Percentiles rank a stretch among this genome's conserved stretches.
phyloP scores from a whole-genome alignment of 92 coral and sea anemone species.

The Epizoanthus ramosus region DNA sequence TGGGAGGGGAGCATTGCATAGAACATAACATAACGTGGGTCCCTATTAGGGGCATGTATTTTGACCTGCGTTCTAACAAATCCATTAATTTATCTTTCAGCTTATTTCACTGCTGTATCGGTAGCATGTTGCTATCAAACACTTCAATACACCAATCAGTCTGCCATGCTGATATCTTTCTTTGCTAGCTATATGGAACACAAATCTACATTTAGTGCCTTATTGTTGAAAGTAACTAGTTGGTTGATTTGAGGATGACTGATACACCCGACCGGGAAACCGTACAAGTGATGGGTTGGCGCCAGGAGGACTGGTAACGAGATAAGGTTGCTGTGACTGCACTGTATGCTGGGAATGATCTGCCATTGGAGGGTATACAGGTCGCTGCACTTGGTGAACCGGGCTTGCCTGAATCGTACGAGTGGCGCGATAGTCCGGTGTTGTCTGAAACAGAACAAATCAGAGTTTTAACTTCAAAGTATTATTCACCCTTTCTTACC shows the following conservation, averaged over 20 bases:
- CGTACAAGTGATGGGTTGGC: conserved; percentile 40
- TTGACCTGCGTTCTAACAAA: not conserved
- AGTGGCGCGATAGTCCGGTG: conserved; percentile 22
- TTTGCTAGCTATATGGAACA: conserved; percentile 12
- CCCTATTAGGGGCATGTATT: too few relatives aligned
- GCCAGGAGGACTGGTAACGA: conserved; percentile 44
- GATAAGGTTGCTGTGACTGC: conserved; percentile 21
- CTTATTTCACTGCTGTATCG: conserved; percentile 3
- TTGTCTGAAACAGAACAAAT: conserved; percentile 9
- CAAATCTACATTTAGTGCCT: not conserved
- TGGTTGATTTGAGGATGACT: conserved; percentile 28
- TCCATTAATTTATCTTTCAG: conserved; percentile 27
- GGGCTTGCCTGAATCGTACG: conserved; percentile 8
- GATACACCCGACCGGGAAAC: conserved; percentile 27
- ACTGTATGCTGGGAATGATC: conserved; percentile 16
- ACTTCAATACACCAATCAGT: not conserved
- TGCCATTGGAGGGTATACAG: conserved; percentile 1
- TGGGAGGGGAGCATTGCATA: too few relatives aligned
- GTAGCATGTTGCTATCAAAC: not conserved
- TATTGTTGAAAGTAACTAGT: conserved; percentile 40
- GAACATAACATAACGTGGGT: too few relatives aligned
- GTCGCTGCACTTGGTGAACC: conserved; percentile 14
- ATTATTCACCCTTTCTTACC: too few relatives aligned
- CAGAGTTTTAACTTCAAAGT: too few relatives aligned
- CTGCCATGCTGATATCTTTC: not conserved